phyloP scores from a whole-genome alignment of 2,888 invertebrate species.

The Heliconius aoede region DNA sequence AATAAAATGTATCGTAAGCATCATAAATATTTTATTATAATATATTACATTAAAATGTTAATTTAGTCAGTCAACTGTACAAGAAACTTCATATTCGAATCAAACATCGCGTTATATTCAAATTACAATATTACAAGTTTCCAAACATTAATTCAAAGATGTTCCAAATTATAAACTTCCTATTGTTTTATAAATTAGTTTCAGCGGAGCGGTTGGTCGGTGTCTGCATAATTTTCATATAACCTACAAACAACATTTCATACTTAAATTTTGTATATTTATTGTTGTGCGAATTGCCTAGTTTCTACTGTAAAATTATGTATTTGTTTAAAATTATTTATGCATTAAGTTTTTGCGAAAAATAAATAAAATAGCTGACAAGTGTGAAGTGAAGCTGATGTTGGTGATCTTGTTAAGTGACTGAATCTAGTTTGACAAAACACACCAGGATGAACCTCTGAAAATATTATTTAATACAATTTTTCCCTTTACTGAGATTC shows the following conservation, averaged over 20 bases:
- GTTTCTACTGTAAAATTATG: not conserved
- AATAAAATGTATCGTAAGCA: not conserved
- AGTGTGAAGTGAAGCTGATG: too few species aligned
- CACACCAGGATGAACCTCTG: too few species aligned
- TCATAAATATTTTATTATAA: not conserved
- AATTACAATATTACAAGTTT: slow-evolving; percentile 35
- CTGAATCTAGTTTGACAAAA: too few species aligned
- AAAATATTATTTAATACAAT: too few species aligned
- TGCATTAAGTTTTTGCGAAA: not conserved
- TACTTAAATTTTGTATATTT: slow-evolving; percentile 5
- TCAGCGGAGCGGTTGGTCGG: slow-evolving; percentile 24
- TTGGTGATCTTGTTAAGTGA: too few species aligned
- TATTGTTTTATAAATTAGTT: slow-evolving; percentile 43
- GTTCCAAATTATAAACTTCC: slow-evolving; percentile 38
- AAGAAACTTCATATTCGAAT: slow-evolving; percentile 12
- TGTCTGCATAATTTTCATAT: slow-evolving; percentile 38
- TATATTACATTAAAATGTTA: not conserved
- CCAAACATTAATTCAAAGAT: slow-evolving; percentile 37
- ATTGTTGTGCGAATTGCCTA: not conserved
- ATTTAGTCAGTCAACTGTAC: slow-evolving; percentile 8
- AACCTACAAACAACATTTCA: slow-evolving; percentile 20
- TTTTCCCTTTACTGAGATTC: too few species aligned
- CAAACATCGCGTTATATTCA: slow-evolving; percentile 28
- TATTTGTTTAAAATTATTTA: not conserved
- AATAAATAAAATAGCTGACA: too few species aligned